Conservation (phyloP, 2,113 vertebrate genomes). For the Archilochus colubris region DNA sequence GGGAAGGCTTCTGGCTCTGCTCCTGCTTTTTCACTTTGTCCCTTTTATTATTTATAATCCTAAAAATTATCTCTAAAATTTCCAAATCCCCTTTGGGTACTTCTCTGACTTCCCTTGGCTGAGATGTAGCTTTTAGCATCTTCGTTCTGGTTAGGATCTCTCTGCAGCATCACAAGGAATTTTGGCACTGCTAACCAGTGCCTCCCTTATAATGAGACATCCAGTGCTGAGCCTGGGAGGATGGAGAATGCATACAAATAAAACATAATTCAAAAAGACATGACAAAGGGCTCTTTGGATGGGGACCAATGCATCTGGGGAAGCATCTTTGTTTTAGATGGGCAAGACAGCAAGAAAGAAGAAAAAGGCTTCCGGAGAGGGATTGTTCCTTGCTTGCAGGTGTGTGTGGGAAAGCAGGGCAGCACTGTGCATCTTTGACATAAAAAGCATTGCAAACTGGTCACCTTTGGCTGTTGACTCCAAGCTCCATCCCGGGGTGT, state of each 20-base stretch:
- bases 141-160: background rate
- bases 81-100: background rate
- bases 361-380: background rate
- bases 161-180: background rate
- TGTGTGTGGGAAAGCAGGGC: constrained; percentile 9
- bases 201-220: constrained; percentile 6
- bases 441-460: background rate
- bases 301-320: constrained; percentile 35
- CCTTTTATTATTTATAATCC: background rate
- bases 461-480: constrained; percentile 4
- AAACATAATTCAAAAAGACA: constrained; percentile 40
- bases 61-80: background rate
- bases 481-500: background rate
- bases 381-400: constrained; percentile 12
- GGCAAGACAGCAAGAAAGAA: constrained; percentile 1
- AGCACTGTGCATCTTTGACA: background rate
- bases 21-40: background rate
- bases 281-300: constrained; percentile 47
- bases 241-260: background rate
- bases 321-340: constrained; percentile 22
- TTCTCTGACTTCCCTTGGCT: constrained; percentile 6
- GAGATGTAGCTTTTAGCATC: constrained; percentile 7
- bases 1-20: background rate
- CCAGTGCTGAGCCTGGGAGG: constrained; percentile 19
- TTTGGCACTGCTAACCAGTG: background rate